phyloP scores from a whole-genome alignment of 2,888 invertebrate species.

The Agrilus cyanescens region DNA sequence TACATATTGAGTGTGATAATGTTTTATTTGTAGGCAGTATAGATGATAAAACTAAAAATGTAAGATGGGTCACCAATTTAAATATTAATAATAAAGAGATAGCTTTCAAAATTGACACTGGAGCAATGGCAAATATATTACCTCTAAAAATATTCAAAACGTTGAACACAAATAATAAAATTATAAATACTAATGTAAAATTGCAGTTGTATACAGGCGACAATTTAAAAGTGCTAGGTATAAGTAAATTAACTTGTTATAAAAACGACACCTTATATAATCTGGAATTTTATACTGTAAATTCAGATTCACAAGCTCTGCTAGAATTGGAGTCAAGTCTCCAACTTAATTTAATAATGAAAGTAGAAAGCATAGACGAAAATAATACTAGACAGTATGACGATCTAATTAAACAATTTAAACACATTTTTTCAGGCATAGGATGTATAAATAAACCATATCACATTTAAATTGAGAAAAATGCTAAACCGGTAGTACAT shows the following conservation, averaged over 20 bases:
- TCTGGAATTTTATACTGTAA: slow-evolving; percentile 10
- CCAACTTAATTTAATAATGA: slow-evolving; percentile 6
- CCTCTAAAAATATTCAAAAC: slow-evolving; percentile 1
- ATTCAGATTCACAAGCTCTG: slow-evolving; percentile 3
- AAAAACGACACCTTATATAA: slow-evolving; percentile 2
- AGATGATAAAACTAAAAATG: neutral
- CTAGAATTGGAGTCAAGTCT: slow-evolving; percentile 4
- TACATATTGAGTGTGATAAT: no score
- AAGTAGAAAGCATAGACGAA: slow-evolving; percentile 1
- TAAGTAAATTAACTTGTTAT: slow-evolving; percentile 6
- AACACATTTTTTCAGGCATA: slow-evolving; percentile 13
- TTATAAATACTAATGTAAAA: slow-evolving; percentile 4
- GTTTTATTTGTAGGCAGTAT: no score
- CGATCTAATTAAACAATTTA: slow-evolving; percentile 6
- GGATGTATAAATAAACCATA: slow-evolving; percentile 16
- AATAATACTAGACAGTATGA: neutral
- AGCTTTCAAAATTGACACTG: slow-evolving; percentile 11
- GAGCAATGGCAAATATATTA: slow-evolving; percentile 9
- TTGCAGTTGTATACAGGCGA: slow-evolving; percentile 10
- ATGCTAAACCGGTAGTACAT: slow-evolving; percentile 8
- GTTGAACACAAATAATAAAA: neutral
- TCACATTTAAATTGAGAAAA: slow-evolving; percentile 15
- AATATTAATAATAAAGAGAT: slow-evolving; percentile 3
- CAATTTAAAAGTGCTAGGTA: slow-evolving; percentile 9
- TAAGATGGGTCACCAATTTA: neutral